Percentiles rank a stretch among this genome's conserved stretches.
Evolutionary conservation across 1,140 invertebrate genomes (phyloP).

Genomic region (Solenopsis invicta): DNA sequence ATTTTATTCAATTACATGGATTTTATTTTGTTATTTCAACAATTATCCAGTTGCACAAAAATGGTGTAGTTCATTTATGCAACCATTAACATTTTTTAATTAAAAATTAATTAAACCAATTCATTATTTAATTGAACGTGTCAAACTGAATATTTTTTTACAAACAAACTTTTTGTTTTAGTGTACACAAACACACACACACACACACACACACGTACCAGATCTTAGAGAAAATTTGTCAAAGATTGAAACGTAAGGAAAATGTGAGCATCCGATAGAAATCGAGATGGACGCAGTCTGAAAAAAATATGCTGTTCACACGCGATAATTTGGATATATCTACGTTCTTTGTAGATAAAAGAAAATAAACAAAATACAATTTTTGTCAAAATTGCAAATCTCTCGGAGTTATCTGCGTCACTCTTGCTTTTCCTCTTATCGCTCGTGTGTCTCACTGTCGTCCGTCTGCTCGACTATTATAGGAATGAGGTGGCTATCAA

Average conservation of each 20-base stretch:
- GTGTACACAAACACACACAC: too few relatives aligned
- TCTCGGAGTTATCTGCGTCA: neutral
- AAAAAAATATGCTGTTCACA: neutral
- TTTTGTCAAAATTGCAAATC: neutral
- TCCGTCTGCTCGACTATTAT: neutral
- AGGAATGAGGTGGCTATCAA: slow-evolving; percentile 55
- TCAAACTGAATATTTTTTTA: too few relatives aligned
- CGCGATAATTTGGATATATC: neutral
- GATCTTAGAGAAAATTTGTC: neutral
- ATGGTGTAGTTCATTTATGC: too few relatives aligned
- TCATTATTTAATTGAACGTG: too few relatives aligned
- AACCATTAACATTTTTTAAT: too few relatives aligned
- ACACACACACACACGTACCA: neutral
- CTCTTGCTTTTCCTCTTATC: neutral
- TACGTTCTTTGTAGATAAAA: neutral
- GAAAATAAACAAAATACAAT: neutral
- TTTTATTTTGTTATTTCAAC: neutral
- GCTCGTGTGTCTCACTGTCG: neutral
- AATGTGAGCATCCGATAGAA: neutral
- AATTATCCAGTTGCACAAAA: too few relatives aligned
- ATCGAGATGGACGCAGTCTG: neutral
- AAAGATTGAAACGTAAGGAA: neutral
- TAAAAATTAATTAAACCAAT: too few relatives aligned
- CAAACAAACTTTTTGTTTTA: too few relatives aligned
- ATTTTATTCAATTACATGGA: neutral